Evolutionary conservation across 2,113 vertebrate species (phyloP), one percentile per base, ranked within the genome.

Genomic region (Nansenia antarctica): DNA sequence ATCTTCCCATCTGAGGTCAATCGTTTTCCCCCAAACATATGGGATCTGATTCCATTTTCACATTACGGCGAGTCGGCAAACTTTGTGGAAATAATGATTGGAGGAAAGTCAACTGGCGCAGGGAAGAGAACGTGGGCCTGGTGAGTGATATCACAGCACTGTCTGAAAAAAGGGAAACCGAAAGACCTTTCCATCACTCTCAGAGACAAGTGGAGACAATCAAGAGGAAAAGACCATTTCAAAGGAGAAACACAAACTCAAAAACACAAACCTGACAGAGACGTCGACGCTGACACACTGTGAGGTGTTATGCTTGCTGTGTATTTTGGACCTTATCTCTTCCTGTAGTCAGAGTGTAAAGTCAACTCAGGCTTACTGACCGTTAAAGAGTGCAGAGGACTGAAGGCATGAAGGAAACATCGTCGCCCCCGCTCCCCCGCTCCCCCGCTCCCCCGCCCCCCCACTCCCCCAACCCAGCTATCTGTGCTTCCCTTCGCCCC

Each of bases 1-100:
- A 65, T 80, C 80, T 66, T 74, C 65, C 65, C 74, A 71, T 79
- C 73, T 86, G 84, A 87, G 75, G 74, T 85, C 88, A 77, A 81
- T 77, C 62, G 57, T 4, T 34, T 32, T 80, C 72, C 74, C 29
- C 65, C 67, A 80, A 88, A 88, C 82, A 80, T 83, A 82, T 86
- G 82, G 74, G 24, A 68, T 35, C 78, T 74, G 80, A 78, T 61
- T 83, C 74, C 78, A 73, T 70, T 78, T 85, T 68, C 79, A 84
- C 76, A 82, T 82, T 74, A 78, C 62, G 32, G 5, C 27, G 60
- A 26, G 74, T 74, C 64, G 70, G 76, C 73, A 67, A 37, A 20
- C 45, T 31, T 37, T 47, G 77, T 83, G 85, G 86, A 85, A 84
- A 86, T 32, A 81, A 62, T 87, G 80, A 87, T 82, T 53, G 73